Evolutionary conservation across 2,888 invertebrate genomes (phyloP).

Genomic region (Antheraea assamensis): DNA sequence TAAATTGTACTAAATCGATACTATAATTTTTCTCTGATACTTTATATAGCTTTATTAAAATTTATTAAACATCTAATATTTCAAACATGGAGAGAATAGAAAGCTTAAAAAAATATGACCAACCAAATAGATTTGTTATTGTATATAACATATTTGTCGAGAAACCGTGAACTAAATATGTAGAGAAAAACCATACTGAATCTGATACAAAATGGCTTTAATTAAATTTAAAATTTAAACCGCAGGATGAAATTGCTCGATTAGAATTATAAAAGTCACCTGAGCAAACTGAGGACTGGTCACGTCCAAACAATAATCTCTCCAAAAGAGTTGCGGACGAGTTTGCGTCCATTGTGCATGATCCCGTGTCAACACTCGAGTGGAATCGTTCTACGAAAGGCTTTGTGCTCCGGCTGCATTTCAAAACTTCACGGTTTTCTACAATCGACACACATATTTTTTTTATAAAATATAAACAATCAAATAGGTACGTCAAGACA

Average conservation of each 20-base stretch:
- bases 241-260: not conserved
- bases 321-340: slow-evolving; percentile 54
- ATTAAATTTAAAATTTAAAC: not conserved
- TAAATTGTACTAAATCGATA: no score
- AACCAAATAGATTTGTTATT: no score
- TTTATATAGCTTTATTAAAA: no score
- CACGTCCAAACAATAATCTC: slow-evolving; percentile 66
- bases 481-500: not conserved
- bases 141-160: no score
- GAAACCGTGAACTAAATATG: no score
- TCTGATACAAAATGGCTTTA: no score
- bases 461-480: slow-evolving; percentile 5
- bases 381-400: slow-evolving; percentile 65
- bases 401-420: slow-evolving; percentile 62
- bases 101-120: no score
- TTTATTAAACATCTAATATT: no score
- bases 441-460: slow-evolving; percentile 8
- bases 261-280: slow-evolving; percentile 59
- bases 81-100: no score
- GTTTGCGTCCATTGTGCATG: slow-evolving; percentile 73
- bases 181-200: no score
- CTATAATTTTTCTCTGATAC: no score
- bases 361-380: slow-evolving; percentile 70
- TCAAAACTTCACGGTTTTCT: slow-evolving; percentile 68
- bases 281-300: slow-evolving; percentile 60